Conservation (phyloP, 2,888 invertebrate species). For the Subacronicta megacephala region DNA sequence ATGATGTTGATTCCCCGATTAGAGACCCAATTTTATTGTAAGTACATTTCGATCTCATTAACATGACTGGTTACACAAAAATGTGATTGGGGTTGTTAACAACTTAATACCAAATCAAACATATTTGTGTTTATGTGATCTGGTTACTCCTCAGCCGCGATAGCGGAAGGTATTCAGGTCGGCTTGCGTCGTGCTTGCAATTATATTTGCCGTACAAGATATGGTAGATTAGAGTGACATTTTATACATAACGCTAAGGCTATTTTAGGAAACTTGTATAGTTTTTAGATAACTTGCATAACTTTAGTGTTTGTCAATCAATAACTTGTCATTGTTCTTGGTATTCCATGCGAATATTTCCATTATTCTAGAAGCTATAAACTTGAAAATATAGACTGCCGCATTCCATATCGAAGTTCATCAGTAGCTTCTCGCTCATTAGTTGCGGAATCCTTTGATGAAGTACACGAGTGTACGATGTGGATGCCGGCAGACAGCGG, state of each 20-base stretch:
- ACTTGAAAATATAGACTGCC: constrained; percentile 33
- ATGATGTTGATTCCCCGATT: constrained; percentile 10
- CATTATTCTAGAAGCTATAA: constrained; percentile 23
- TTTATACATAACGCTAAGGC: constrained; percentile 36
- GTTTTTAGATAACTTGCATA: constrained; percentile 28
- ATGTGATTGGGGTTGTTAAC: constrained; percentile 42
- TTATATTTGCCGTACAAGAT: constrained; percentile 67
- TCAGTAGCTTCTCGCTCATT: constrained; percentile 62
- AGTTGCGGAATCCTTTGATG: constrained; percentile 71
- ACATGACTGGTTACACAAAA: constrained; percentile 23
- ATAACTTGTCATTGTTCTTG: constrained; percentile 32
- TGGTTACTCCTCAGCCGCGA: constrained; percentile 24
- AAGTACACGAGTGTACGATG: constrained; percentile 58
- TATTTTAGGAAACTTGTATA: constrained; percentile 41
- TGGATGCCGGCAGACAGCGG: constrained; percentile 70
- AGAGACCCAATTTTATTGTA: constrained; percentile 3
- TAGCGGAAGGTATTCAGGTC: constrained; percentile 70
- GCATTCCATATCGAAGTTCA: constrained; percentile 50
- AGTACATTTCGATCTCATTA: constrained; percentile 39
- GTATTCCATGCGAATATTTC: constrained; percentile 12
- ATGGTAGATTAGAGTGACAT: constrained; percentile 56
- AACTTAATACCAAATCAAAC: constrained; percentile 46
- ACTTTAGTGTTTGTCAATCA: constrained; percentile 21
- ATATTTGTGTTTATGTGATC: constrained; percentile 27
- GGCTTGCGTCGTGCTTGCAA: constrained; percentile 64